Evolutionary conservation across 2,888 invertebrate species (phyloP), one percentile per base, ranked within the genome.

Genomic region (Apotomis capreana): DNA sequence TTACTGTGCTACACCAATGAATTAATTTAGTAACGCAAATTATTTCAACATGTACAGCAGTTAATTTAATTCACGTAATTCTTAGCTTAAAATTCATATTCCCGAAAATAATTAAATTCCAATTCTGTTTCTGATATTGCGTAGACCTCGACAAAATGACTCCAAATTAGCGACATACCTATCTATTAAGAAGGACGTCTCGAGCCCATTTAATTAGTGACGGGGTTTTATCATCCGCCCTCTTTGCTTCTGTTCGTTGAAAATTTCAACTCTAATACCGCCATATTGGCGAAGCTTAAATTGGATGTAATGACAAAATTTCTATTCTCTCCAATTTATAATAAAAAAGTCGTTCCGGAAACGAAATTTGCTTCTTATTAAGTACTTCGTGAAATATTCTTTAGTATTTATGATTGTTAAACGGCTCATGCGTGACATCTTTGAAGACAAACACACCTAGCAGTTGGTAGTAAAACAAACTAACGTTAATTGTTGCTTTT

Each of bases 141-240:
- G 82, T 83, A 81, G 82, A 84, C 80, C 84, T 84, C 81, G 81
- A 79, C 80, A 77, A 85, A 87, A 89, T 90, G 84, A 86, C 84
- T 88, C 83, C 84, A 91, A 91, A 92, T 92, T 91, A 90, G 87
- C 89, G 86, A 89, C 87, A 89, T 90, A 91, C 92, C 90, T 91
- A 91, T 92, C 90, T 91, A 91, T 91, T 91, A 91, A 87, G 88
- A 89, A 87, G 86, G 84, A 88, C 86, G 87, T 88, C 88, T 87
- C 83, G 81, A 82, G 87, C 85, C 88, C 89, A 89, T 92, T 93
- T 92, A 93, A 93, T 93, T 93, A 92, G 91, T 89, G 90, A 87
- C 88, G 79, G 85, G 89, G 88, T 91, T 92, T 92, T 91, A 92
- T 91, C 85, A 88, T 90, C 87, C 87, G 78, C 85, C 84, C 89